These are phyloP conservation scores for Laothoe populi DNA, from an alignment of 2,888 invertebrate genomes.

Conservation along the genomic window DNA sequence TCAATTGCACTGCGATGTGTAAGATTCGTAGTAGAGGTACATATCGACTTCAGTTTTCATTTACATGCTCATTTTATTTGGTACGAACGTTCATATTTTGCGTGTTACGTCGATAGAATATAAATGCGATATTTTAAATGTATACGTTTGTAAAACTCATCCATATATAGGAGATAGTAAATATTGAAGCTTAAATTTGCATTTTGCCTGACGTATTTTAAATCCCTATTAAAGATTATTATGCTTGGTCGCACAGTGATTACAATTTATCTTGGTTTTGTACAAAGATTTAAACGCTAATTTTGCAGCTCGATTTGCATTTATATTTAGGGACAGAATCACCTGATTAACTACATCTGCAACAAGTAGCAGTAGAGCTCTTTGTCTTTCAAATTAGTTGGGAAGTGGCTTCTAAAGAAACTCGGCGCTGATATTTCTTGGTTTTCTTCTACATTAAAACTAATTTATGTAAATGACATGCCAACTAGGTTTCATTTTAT, in stretches of 20 bases:
- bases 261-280: conserved; percentile 22
- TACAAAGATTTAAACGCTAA: neutral
- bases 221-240: neutral
- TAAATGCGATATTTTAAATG: conserved; percentile 51
- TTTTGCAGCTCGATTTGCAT: conserved; percentile 12
- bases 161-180: conserved; percentile 46
- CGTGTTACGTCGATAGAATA: conserved; percentile 40
- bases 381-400: conserved; percentile 21
- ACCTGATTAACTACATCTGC: conserved; percentile 23
- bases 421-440: neutral
- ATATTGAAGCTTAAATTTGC: conserved; percentile 43
- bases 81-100: conserved; percentile 38
- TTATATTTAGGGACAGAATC: conserved; percentile 4
- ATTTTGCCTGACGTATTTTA: conserved; percentile 38
- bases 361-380: conserved; percentile 14
- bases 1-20: neutral
- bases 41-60: conserved; percentile 38
- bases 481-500: no score
- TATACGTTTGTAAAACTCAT: conserved; percentile 42
- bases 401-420: neutral
- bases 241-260: neutral
- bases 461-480: no score
- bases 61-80: conserved; percentile 47
- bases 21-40: conserved; percentile 15
- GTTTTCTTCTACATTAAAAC: neutral